phyloP scores from a whole-genome alignment of 2,113 vertebrate genomes.

The Tichodroma muraria region DNA sequence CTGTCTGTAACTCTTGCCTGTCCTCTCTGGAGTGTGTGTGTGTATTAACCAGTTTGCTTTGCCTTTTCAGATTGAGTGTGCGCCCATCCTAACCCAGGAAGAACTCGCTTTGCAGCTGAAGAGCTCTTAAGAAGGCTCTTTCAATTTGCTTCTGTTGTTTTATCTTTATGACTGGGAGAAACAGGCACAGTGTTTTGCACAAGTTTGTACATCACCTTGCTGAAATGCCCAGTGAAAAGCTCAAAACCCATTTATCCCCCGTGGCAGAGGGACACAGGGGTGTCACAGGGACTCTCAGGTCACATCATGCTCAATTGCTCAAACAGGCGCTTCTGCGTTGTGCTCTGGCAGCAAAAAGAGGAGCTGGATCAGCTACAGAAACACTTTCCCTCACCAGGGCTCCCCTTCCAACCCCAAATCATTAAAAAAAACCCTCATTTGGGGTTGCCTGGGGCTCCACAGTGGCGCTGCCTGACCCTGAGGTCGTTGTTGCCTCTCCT shows the following conservation, averaged over 20 bases:
- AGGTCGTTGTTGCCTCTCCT: not conserved
- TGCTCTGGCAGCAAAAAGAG: slow-evolving; percentile 39
- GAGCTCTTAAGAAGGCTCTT: slow-evolving; percentile 75
- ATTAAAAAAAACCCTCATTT: rapidly evolving
- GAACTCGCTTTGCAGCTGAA: slow-evolving; percentile 76
- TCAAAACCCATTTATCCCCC: not conserved
- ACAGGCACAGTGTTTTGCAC: slow-evolving; percentile 55
- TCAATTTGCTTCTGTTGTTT: slow-evolving; percentile 68
- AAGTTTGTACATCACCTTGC: slow-evolving; percentile 68
- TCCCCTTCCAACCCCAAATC: not conserved
- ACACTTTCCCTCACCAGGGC: slow-evolving; percentile 8
- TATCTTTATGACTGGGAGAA: slow-evolving; percentile 63
- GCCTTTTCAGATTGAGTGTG: slow-evolving; percentile 93
- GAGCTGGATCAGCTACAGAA: slow-evolving; percentile 57
- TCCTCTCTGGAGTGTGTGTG: slow-evolving; percentile 66
- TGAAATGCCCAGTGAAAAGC: slow-evolving; percentile 28
- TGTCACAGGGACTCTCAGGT: slow-evolving; percentile 62
- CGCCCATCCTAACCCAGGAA: slow-evolving; percentile 79
- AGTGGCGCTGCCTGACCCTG: not conserved
- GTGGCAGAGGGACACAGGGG: slow-evolving; percentile 1
- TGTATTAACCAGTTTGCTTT: slow-evolving; percentile 97
- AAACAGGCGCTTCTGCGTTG: slow-evolving; percentile 57
- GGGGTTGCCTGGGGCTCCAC: not conserved
- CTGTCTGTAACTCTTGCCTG: slow-evolving; percentile 67
- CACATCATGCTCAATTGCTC: slow-evolving; percentile 82